These are phyloP conservation scores for Pheosia gnoma DNA, from an alignment of 2,888 invertebrate species.

Conservation along the genomic window DNA sequence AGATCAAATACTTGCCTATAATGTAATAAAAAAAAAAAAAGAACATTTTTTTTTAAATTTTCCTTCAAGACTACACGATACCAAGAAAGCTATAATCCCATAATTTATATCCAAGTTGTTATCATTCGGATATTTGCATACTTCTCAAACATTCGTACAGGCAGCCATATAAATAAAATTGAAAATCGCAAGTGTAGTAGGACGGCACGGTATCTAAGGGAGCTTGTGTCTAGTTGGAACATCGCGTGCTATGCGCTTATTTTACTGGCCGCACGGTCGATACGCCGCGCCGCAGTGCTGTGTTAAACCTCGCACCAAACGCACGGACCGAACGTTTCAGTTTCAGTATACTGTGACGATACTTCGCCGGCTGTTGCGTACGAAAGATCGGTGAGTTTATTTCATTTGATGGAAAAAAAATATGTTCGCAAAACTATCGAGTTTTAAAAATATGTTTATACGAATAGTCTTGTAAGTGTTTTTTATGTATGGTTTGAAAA, in stretches of 20 bases:
- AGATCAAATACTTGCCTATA: too few species aligned
- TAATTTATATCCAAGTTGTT: too few species aligned
- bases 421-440: not conserved
- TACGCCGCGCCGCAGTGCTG: constrained; percentile 72
- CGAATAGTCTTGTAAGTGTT: too few species aligned
- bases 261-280: constrained; percentile 68
- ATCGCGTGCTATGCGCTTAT: constrained; percentile 71
- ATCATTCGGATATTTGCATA: too few species aligned
- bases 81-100: too few species aligned
- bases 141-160: not conserved
- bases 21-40: too few species aligned
- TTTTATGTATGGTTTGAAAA: too few species aligned
- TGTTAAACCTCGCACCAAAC: constrained; percentile 47
- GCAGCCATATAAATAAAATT: not conserved
- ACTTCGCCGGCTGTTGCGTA: constrained; percentile 43
- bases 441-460: too few species aligned
- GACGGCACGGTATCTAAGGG: constrained; percentile 38
- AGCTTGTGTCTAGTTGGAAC: constrained; percentile 42
- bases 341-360: constrained; percentile 35
- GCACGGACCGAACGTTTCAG: constrained; percentile 47
- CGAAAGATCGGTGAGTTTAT: constrained; percentile 46
- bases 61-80: too few species aligned
- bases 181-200: constrained; percentile 35
- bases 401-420: constrained; percentile 6
- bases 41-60: too few species aligned